Evolutionary conservation across 2,113 vertebrate species (phyloP), one percentile per base, ranked within the genome.

Genomic region (Lanius collurio): DNA sequence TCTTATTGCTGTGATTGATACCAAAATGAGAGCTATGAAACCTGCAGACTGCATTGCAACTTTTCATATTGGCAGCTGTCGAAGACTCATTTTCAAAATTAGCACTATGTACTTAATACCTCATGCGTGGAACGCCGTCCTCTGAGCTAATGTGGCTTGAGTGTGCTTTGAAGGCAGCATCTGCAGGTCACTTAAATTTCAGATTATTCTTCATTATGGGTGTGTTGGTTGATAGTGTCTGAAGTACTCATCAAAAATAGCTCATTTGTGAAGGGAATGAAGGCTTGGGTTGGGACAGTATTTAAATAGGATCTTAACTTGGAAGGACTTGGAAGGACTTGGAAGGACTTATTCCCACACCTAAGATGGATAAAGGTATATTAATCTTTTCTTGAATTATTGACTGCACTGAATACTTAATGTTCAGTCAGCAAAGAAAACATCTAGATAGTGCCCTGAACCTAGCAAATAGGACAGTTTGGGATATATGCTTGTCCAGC

Each of bases 101-200:
- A 56, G 8, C 7, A 9, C 18, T 47, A 2, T 12, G 10, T 46
- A 55, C 6, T 42, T 71, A 59, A 24, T 20, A 39, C 20, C 12
- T 81, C 42, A 16, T 9, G 4, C 2, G 0, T 53, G 57, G 27
- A 90, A 46, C 5, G 13, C 17, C 0, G 0, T 42, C 16, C 27
- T 55, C 49, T 57, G 31, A 55, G 30, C 13, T 70, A 8, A 46
- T 11, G 15, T 11, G 65, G 4, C 13, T 73, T 9, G 26, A 37
- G 7, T 5, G 42, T 26, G 13, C 30, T 82, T 69, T 82, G 60
- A 69, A 57, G 46, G 30, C 13, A 42, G 26, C 10, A 23, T 56
- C 69, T 87, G 13, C 23, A 65, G 37, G 17, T 67, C 41, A n/a
- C 52, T 53, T 68, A 59, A 42, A 49, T 24, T 75, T 83, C 30